These are phyloP conservation scores for Galago senegalensis DNA, from an alignment of 2,797 vertebrate genomes.

Conservation along the genomic window DNA sequence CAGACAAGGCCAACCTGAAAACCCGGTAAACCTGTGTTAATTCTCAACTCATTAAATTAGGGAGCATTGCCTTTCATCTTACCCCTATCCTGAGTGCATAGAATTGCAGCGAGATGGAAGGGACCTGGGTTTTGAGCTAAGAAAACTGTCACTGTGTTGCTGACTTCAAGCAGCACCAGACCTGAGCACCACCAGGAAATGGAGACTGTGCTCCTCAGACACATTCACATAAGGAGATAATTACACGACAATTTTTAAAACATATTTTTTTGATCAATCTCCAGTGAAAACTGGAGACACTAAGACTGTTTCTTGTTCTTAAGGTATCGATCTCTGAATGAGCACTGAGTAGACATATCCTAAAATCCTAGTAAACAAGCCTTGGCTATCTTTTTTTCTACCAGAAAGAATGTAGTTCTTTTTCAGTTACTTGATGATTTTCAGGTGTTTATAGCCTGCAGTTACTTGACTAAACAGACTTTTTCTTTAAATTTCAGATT, in stretches of 20 bases:
- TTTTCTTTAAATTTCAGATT: no score
- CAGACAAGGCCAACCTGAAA: neutral
- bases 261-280: neutral
- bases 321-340: slow-evolving; percentile 14
- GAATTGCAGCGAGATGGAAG: neutral
- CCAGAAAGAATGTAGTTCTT: slow-evolving; percentile 1
- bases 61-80: neutral
- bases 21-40: neutral
- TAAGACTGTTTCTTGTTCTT: neutral
- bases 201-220: neutral
- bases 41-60: neutral
- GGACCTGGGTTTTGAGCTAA: neutral
- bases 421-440: neutral
- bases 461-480: neutral
- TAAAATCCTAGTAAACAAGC: neutral
- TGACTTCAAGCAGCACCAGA: neutral
- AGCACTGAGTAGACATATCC: neutral
- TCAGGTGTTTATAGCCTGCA: neutral
- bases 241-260: neutral
- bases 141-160: neutral
- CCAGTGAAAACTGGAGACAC: neutral
- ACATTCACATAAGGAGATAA: neutral
- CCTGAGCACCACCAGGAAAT: neutral
- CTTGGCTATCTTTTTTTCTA: neutral
- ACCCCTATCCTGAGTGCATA: neutral